phyloP scores from a whole-genome alignment of 2,797 vertebrate genomes.

The Dromococcyx pavoninus region DNA sequence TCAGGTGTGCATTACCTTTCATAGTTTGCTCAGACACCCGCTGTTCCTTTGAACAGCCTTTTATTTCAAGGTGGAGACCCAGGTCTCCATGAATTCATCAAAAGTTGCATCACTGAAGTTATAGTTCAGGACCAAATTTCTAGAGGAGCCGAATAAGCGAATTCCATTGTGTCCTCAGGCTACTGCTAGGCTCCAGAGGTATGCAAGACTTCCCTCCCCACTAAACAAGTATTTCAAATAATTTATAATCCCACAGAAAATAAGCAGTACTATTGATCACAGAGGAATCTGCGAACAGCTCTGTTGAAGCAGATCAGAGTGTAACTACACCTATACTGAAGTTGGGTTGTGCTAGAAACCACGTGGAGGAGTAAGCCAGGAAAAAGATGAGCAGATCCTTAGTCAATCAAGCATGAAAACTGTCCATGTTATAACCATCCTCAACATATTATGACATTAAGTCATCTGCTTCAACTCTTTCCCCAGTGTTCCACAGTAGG shows the following conservation, averaged over 20 bases:
- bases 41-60: background rate
- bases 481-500: background rate
- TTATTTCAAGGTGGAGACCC: background rate
- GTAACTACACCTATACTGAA: background rate
- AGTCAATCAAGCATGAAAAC: background rate
- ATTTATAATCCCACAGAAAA: background rate
- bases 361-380: fast-evolving
- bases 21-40: background rate
- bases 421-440: background rate
- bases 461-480: background rate
- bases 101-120: background rate
- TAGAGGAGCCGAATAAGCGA: background rate
- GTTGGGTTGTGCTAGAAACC: background rate
- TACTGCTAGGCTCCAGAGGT: background rate
- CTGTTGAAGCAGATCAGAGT: background rate
- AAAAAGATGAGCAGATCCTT: background rate
- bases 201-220: background rate
- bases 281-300: background rate
- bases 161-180: background rate
- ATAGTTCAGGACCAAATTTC: background rate
- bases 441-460: fast-evolving
- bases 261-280: background rate
- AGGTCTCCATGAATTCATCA: background rate
- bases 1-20: background rate
- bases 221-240: background rate